phyloP scores from a whole-genome alignment of 2,888 invertebrate species.

The Rugalucina vietnamica region DNA sequence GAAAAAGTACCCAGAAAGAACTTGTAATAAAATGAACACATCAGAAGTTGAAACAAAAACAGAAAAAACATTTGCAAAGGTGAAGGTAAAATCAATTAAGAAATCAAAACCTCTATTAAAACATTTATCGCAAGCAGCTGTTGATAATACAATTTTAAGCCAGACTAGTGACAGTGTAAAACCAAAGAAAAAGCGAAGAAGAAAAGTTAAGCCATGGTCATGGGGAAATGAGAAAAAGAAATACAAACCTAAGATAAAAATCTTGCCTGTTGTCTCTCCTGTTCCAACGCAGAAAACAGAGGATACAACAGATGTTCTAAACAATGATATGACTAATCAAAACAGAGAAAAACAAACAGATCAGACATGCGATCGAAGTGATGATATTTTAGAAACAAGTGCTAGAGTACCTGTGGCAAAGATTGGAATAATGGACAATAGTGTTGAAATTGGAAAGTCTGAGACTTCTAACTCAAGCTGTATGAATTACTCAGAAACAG shows the following conservation, averaged over 20 bases:
- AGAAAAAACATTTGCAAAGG: not conserved
- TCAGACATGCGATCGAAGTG: not conserved
- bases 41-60: not conserved
- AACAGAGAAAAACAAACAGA: not conserved
- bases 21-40: slow-evolving; percentile 50
- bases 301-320: not conserved
- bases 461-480: not conserved
- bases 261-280: not conserved
- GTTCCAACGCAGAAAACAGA: not conserved
- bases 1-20: slow-evolving; percentile 60
- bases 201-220: slow-evolving; percentile 63
- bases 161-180: not conserved
- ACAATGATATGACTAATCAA: not conserved
- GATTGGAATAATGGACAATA: too few species aligned
- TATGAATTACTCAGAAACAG: not conserved
- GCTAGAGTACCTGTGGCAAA: too few species aligned
- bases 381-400: not conserved
- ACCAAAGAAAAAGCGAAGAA: slow-evolving; percentile 56
- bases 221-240: slow-evolving; percentile 64
- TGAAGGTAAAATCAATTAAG: not conserved
- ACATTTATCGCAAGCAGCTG: not conserved
- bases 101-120: not conserved
- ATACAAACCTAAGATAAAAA: slow-evolving; percentile 59
- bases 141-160: not conserved
- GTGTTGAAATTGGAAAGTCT: not conserved